A percentile compares a stretch with the other conserved stretches of the same genome.
Conservation (phyloP, 2,113 vertebrate species). For the Xerus inauris region DNA sequence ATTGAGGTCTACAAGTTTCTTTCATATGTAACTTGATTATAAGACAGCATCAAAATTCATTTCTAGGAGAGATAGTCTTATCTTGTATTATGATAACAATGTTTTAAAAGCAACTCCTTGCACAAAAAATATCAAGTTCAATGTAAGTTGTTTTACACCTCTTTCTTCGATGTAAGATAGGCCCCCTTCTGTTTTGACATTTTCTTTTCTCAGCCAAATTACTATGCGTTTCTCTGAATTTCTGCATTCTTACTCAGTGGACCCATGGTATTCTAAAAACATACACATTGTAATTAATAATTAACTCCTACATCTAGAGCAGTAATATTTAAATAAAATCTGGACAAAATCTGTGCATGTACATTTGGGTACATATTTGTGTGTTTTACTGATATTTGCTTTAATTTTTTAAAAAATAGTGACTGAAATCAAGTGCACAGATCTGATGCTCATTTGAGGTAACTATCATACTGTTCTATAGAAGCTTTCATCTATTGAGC, state of each 20-base stretch:
- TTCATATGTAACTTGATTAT: conserved; percentile 25
- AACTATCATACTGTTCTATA: background rate
- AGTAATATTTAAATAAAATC: background rate
- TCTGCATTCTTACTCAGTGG: background rate
- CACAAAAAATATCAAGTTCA: background rate
- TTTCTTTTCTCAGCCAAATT: background rate
- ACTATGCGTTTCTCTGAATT: background rate
- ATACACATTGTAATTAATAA: background rate
- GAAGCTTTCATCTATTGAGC: background rate
- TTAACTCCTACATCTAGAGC: background rate
- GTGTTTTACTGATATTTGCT: background rate
- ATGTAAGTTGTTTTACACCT: background rate
- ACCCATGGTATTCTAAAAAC: background rate
- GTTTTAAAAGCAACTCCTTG: conserved; percentile 34
- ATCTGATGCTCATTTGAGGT: background rate
- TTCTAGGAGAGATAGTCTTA: background rate
- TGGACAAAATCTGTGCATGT: background rate
- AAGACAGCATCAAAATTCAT: conserved; percentile 11
- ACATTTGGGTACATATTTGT: background rate
- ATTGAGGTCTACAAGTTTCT: conserved; percentile 26
- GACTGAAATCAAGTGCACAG: background rate
- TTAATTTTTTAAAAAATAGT: background rate
- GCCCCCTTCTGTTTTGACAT: background rate
- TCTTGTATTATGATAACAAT: background rate
- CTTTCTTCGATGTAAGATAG: background rate